A percentile compares a stretch with the other conserved stretches of the same genome.
Conservation (phyloP, 2,797 vertebrate species). For the Neoniphon sammara region DNA sequence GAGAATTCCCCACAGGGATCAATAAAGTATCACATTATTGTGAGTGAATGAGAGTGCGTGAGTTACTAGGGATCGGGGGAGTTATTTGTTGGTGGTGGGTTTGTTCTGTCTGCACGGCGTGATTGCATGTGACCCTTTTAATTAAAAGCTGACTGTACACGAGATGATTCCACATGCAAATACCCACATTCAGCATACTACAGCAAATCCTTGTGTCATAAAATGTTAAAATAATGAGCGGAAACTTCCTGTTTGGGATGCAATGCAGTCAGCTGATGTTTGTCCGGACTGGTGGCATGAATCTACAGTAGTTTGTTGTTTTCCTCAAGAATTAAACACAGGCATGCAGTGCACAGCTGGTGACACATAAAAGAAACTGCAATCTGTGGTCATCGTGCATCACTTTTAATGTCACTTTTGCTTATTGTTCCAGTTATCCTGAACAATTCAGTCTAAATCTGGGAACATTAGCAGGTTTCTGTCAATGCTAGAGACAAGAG, state of each 20-base stretch:
- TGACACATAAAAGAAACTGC: background rate
- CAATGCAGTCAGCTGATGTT: constrained; percentile 38
- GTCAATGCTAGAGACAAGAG: background rate
- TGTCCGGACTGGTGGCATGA: background rate
- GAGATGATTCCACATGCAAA: constrained; percentile 2
- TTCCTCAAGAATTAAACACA: background rate
- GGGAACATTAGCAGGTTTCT: background rate
- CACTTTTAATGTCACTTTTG: background rate
- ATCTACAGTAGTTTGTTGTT: background rate
- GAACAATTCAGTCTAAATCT: background rate
- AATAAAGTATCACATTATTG: constrained; percentile 14
- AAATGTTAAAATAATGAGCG: background rate
- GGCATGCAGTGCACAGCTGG: background rate
- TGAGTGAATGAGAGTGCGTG: constrained; percentile 2
- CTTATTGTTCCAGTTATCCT: background rate
- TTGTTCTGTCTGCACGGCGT: background rate
- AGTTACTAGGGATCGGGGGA: background rate
- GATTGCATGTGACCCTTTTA: constrained; percentile 18
- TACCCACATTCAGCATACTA: background rate
- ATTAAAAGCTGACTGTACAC: constrained; percentile 17
- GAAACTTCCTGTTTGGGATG: background rate
- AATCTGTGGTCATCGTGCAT: background rate
- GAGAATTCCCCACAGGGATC: constrained; percentile 7
- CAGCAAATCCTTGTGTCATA: constrained; percentile 12
- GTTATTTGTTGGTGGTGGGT: background rate